Evolutionary conservation across 2,113 vertebrate species (phyloP).

Genomic region (Atlantisia rogersi): DNA sequence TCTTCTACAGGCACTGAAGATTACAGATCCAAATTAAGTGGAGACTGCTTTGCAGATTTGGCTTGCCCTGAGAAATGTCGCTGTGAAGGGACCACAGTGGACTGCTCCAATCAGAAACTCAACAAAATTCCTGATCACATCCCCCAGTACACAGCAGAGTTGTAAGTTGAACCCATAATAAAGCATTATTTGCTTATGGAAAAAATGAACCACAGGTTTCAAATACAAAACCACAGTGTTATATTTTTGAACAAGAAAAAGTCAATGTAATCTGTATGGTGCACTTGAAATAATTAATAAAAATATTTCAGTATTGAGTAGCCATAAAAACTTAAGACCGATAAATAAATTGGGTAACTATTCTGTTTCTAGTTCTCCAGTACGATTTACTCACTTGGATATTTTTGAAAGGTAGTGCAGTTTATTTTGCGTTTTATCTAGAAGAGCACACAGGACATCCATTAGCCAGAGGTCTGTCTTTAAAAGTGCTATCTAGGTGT

Average conservation of each 20-base stretch:
- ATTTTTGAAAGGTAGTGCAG: background rate
- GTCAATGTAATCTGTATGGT: background rate
- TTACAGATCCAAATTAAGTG: slow-evolving; percentile 95
- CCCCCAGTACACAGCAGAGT: slow-evolving; percentile 94
- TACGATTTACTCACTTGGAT: background rate
- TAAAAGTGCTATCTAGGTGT: background rate
- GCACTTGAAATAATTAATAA: background rate
- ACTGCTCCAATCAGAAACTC: slow-evolving; percentile 98
- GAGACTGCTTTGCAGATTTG: slow-evolving; percentile 96
- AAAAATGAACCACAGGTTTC: background rate
- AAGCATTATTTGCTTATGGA: background rate
- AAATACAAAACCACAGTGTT: background rate
- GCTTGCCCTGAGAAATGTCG: slow-evolving; percentile 97
- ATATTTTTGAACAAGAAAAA: background rate
- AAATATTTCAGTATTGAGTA: background rate
- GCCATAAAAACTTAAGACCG: background rate
- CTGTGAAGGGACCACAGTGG: slow-evolving; percentile 96
- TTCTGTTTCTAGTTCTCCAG: background rate
- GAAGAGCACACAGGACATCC: background rate
- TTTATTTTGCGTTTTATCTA: background rate
- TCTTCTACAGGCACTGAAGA: slow-evolving; percentile 92
- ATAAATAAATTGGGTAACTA: background rate
- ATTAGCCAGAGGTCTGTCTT: background rate
- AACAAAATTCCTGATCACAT: slow-evolving; percentile 95
- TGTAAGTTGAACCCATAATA: slow-evolving; percentile 83